Conservation (phyloP, 2,113 vertebrate species). For the Mobula hypostoma region DNA sequence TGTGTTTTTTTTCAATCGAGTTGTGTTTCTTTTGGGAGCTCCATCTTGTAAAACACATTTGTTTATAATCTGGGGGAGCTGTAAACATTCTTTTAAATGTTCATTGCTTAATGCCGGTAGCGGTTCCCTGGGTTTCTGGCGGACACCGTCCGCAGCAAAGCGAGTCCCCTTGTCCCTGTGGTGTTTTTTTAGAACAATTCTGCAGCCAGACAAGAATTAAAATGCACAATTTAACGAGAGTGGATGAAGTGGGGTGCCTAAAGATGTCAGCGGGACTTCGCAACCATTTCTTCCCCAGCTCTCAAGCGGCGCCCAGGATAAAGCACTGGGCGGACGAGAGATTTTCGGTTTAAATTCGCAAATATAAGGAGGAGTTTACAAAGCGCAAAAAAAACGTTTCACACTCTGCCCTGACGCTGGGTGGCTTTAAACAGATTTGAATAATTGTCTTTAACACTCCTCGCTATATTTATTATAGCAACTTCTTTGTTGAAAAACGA, state of each 20-base stretch:
- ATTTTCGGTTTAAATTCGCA: conserved; percentile 8
- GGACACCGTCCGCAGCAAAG: neutral
- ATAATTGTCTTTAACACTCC: no score
- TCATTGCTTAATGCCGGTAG: neutral
- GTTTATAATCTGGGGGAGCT: neutral
- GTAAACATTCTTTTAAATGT: neutral
- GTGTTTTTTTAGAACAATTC: neutral
- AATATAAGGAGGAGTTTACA: neutral
- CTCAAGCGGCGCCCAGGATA: neutral
- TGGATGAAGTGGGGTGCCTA: neutral
- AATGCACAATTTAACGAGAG: neutral
- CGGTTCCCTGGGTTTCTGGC: neutral
- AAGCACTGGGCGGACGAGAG: neutral
- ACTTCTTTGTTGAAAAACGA: neutral
- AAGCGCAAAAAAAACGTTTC: neutral
- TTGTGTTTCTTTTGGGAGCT: neutral
- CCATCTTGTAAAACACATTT: neutral
- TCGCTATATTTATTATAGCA: neutral
- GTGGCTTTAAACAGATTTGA: neutral
- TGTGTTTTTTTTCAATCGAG: neutral
- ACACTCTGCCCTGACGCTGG: neutral
- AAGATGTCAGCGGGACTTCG: conserved; percentile 23
- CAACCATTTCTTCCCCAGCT: neutral
- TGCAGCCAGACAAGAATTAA: neutral
- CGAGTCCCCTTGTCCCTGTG: neutral